Evolutionary conservation across 53 echinoderm and acorn worm species (phyloP), one percentile per base, ranked within the genome.

Genomic region (Paelopatides confundens): DNA sequence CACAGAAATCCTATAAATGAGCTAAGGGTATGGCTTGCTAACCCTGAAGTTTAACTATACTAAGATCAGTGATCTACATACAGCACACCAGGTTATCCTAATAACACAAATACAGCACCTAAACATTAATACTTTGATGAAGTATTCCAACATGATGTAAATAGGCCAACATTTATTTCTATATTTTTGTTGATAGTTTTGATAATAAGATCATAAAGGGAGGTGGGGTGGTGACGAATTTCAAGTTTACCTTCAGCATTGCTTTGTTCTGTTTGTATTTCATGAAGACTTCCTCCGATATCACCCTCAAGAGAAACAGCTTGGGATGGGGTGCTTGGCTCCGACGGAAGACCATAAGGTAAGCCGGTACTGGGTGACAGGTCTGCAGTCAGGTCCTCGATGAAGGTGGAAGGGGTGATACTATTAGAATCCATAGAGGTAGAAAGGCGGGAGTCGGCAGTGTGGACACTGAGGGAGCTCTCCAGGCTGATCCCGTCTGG

Each of bases 401-500:
- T 86, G 69, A 96, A 92, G 67, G 94, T 94, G 30, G 96, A 95
- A 36, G 96, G 93, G 18, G 94, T 96, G 79, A 96, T 82, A 27
- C 93, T 85, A 69, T 89, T 79, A 62, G 86, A 88, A 85, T 96
- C 94, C 11, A 85, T 88, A 3, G 94, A 92, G 23, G 91, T 93
- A 31, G 94, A 93, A 40, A 91, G 92, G 47, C 77, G 88, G 14
- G 96, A 94, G 76, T 91, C 91, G 15, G 85, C 78, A 79, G 88
- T 63, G 58, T 86, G 91, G 18, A 71, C 94, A 24, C 92, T 92
- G 65, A 94, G 65, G 18, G 92, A 92, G 34, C 87, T 87, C 36
- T 92, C 94, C 3, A 94, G 82, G 68, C 92, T 92, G 71, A 94
- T 85, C 76, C 87, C 85, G 49, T 94, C 94, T 31, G 82, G 88